A percentile compares a stretch with the other conserved stretches of the same genome.
Conservation (phyloP, 2,888 invertebrate genomes). For the Bruchidius siliquastri region DNA sequence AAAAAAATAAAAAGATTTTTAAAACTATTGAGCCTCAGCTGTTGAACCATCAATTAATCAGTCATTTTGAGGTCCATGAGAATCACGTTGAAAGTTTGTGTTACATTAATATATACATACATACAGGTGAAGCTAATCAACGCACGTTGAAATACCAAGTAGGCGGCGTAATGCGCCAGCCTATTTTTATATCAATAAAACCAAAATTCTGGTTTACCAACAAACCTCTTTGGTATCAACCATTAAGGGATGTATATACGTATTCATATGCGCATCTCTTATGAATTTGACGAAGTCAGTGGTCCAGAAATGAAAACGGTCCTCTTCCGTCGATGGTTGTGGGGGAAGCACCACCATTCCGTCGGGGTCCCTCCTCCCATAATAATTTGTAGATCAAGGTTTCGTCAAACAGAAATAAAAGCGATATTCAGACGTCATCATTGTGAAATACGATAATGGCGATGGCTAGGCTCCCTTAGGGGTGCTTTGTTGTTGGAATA, state of each 20-base stretch:
- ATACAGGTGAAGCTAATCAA: too few relatives aligned
- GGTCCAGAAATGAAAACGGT: constrained; percentile 24
- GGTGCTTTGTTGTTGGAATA: not conserved
- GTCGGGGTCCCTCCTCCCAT: not conserved
- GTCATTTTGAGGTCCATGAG: too few relatives aligned
- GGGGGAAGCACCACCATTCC: not conserved
- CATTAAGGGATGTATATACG: constrained; percentile 30
- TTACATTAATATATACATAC: too few relatives aligned
- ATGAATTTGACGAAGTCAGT: constrained; percentile 22
- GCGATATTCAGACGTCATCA: not conserved
- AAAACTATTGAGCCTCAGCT: too few relatives aligned
- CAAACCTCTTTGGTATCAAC: not conserved
- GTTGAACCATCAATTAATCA: too few relatives aligned
- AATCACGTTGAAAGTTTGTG: too few relatives aligned
- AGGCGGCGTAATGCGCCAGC: too few relatives aligned
- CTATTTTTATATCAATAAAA: too few relatives aligned
- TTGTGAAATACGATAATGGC: not conserved
- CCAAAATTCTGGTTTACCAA: not conserved
- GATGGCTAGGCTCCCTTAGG: not conserved
- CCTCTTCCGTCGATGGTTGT: not conserved
- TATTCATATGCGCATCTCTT: constrained; percentile 34
- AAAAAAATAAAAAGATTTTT: too few relatives aligned
- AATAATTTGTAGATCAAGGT: constrained; percentile 1
- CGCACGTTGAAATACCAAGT: too few relatives aligned
- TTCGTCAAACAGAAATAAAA: not conserved